These are phyloP conservation scores for Gymnoscopelus braueri DNA, from an alignment of 2,797 vertebrate genomes.

Conservation along the genomic window DNA sequence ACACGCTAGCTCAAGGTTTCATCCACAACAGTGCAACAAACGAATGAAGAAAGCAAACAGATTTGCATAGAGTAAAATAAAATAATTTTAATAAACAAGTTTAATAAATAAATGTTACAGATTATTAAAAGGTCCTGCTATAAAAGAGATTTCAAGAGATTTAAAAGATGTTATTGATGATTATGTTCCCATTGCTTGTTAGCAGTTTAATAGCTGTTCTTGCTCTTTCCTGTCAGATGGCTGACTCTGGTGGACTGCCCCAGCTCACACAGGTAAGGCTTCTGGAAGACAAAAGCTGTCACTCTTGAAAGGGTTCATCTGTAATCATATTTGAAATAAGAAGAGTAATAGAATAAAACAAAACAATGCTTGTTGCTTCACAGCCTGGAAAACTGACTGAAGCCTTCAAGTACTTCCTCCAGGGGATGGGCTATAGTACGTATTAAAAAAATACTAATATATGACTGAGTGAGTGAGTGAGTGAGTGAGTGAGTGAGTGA, in stretches of 20 bases:
- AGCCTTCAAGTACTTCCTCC: slow-evolving; percentile 99
- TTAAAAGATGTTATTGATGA: too few species aligned
- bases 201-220: slow-evolving; percentile 22
- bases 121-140: too few species aligned
- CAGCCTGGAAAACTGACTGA: slow-evolving; percentile 97
- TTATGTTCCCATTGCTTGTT: background rate
- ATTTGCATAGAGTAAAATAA: too few species aligned
- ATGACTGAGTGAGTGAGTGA: background rate
- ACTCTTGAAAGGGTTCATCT: too few species aligned
- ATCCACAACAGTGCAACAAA: too few species aligned
- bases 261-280: slow-evolving; percentile 95
- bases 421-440: slow-evolving; percentile 99
- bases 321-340: background rate
- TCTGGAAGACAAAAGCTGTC: background rate
- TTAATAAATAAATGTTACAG: too few species aligned
- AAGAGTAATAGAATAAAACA: background rate
- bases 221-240: slow-evolving; percentile 83
- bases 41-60: too few species aligned
- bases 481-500: background rate
- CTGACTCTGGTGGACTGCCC: slow-evolving; percentile 94
- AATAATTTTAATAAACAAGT: too few species aligned
- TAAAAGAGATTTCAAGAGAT: too few species aligned
- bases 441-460: slow-evolving; percentile 43
- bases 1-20: too few species aligned
- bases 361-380: slow-evolving; percentile 39